Evolutionary conservation across 2,888 invertebrate species (phyloP), one percentile per base, ranked within the genome.

Genomic region (Noctua janthe): DNA sequence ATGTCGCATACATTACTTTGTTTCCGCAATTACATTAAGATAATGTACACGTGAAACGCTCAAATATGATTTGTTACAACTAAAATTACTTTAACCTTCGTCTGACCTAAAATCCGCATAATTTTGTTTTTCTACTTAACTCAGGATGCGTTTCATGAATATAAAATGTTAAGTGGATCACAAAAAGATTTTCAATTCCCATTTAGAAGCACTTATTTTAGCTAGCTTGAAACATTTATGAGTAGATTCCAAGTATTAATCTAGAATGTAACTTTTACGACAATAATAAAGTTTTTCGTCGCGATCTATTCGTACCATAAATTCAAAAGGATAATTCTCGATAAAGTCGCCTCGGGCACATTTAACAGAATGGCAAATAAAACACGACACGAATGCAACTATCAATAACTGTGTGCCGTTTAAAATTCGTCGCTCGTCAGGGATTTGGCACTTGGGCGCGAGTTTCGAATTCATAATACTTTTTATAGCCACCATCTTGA

Each of bases 371-470:
- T 91, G 91, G 90, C 90, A 92, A 92, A 93, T 94, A 93, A 94
- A 93, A 93, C 92, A 92, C 92, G 92, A 92, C 88, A 90, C 78
- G 92, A 91, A 92, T 91, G 89, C 89, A 92, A 94, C 94, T 94
- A 95, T 95, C 95, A 95, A 95, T 95, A 95, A 94, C 93, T 90
- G 85, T 82, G 90, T 88, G 90, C 91, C 93, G 94, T 94, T 96
- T 95, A 94, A 96, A 95, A 96, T 96, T 95, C 96, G 92, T 90
- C 91, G 88, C 89, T 90, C 93, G 95, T 94, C 94, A 93, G 91
- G 92, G 94, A 94, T 96, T 96, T 96, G 95, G 94, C 96, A 96
- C 95, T 94, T 94, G 90, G 87, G 91, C 90, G 93, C 95, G 94
- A 90, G 92, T 89, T 92, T 90, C 87, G 96, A 96, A 96, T 96